Conservation (phyloP, 1,140 invertebrate species). For the Drosophila tropicalis region DNA sequence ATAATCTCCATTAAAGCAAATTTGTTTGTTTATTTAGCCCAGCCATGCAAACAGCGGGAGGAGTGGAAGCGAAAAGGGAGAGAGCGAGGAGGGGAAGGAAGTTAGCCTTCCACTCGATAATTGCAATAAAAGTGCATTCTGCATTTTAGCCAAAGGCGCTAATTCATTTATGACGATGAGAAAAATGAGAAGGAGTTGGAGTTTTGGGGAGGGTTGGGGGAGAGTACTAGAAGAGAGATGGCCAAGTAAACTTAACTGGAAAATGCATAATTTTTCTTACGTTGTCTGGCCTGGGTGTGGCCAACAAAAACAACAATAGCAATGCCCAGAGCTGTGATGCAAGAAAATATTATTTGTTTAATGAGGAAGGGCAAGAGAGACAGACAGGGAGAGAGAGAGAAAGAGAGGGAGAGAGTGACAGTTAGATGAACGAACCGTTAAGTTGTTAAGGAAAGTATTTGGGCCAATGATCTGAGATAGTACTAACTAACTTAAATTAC, state of each 20-base stretch:
- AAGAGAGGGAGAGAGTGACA: neutral
- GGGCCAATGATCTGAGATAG: conserved; percentile 1
- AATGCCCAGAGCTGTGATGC: conserved; percentile 31
- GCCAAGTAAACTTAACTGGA: conserved; percentile 58
- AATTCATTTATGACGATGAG: conserved; percentile 75
- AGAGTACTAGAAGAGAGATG: conserved; percentile 55
- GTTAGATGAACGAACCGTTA: neutral
- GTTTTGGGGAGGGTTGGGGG: neutral
- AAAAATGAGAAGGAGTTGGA: neutral
- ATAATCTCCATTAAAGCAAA: no score
- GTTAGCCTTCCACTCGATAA: conserved; percentile 64
- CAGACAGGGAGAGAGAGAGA: neutral
- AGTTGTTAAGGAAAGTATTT: neutral
- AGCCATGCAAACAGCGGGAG: conserved; percentile 57
- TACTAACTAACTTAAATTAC: conserved; percentile 3
- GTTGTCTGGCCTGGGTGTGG: conserved; percentile 41
- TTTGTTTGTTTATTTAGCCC: conserved; percentile 62
- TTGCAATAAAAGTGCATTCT: conserved; percentile 81
- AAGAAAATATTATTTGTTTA: conserved; percentile 50
- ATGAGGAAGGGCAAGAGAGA: conserved; percentile 24
- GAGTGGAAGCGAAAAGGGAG: conserved; percentile 8
- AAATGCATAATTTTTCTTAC: conserved; percentile 69
- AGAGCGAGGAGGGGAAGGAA: conserved; percentile 22
- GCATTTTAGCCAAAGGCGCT: conserved; percentile 77
- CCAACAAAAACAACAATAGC: conserved; percentile 32